Evolutionary conservation across 2,797 vertebrate genomes (phyloP), one percentile per base, ranked within the genome.

Genomic region (Danio albolineatus): DNA sequence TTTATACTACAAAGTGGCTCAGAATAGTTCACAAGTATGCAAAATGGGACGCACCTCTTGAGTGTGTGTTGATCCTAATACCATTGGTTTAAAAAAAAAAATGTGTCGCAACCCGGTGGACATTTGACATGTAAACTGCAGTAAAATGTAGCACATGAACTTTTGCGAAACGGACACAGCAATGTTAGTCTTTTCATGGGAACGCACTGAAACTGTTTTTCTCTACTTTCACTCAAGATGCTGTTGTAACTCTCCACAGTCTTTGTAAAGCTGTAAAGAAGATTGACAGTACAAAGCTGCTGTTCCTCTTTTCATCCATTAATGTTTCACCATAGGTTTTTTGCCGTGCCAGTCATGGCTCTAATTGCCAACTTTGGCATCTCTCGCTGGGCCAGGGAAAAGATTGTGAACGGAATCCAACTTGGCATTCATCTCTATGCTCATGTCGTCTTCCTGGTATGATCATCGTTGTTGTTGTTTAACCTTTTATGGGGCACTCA

Each of bases 381-480:
- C 85, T 96, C 97, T 17, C 96, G 96, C 39, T 97, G 97, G 97
- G 96, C 96, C 10, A 92, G 97, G 28, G 97, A 98, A 91, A 98
- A 98, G 91, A 97, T 98, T 4, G 96, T 98, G 64, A 98, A 98
- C 2, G 96, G 96, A 56, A 97, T 97, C 84, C 97, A 97, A 89
- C 90, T 97, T 38, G 97, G 96, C 49, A 97, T 96, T 78, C 96
- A 97, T 87, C 91, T 98, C 77, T 97, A 98, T 2, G 96, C 97
- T 13, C 96, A 98, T 28, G 92, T 95, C 0, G 95, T 97, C 74
- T 98, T 98, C 87, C 93, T 97, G 71, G 96, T 97, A 86, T 86
- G 6, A 12, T 28, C 2, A 12, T 28, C 2, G 10, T 48, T 14
- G 1, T 0, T 49, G 36, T 54, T 7, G 28, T 49, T 62, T 65